These are phyloP conservation scores for Cerceris rybyensis DNA, from an alignment of 2,888 invertebrate genomes.

Conservation along the genomic window DNA sequence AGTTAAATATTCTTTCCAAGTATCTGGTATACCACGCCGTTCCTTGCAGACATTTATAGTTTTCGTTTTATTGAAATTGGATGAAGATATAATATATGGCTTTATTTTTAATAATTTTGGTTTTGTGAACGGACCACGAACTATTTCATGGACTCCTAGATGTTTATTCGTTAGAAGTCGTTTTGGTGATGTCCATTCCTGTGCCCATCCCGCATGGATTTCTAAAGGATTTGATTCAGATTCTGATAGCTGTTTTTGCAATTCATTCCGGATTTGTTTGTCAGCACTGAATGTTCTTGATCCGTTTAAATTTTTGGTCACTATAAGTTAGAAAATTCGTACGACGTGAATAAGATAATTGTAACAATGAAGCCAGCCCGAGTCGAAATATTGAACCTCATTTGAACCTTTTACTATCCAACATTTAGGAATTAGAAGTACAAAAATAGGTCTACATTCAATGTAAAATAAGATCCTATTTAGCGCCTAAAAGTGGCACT, in stretches of 20 bases:
- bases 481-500: too few relatives aligned
- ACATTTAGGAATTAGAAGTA: too few relatives aligned
- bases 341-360: not conserved
- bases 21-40: conserved; percentile 58
- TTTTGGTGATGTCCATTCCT: conserved; percentile 37
- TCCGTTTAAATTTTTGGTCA: not conserved
- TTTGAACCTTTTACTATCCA: too few relatives aligned
- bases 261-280: not conserved
- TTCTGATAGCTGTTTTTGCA: not conserved
- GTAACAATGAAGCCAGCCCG: too few relatives aligned
- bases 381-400: too few relatives aligned
- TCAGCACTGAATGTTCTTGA: not conserved
- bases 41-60: not conserved
- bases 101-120: conserved; percentile 38
- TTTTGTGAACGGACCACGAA: conserved; percentile 47
- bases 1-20: conserved; percentile 58
- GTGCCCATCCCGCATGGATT: conserved; percentile 32
- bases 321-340: not conserved
- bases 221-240: conserved; percentile 2
- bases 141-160: conserved; percentile 35
- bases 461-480: too few relatives aligned
- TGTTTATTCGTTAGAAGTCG: not conserved
- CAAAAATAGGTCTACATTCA: too few relatives aligned
- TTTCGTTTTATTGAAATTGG: not conserved
- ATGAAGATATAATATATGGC: conserved; percentile 16